Evolutionary conservation across 2,113 vertebrate species (phyloP).

Genomic region (Ictidomys tridecemlineatus): DNA sequence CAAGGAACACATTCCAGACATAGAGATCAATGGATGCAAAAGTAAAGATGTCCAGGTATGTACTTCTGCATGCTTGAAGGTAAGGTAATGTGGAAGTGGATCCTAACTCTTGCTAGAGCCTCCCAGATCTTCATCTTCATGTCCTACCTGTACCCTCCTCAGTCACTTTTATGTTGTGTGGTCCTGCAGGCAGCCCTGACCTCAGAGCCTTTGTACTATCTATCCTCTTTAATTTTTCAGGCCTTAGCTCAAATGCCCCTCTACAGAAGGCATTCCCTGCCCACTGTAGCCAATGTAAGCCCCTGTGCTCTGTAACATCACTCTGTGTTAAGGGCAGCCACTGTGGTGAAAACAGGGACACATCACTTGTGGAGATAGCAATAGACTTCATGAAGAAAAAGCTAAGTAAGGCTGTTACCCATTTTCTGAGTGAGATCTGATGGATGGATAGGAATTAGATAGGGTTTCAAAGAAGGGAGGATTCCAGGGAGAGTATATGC

Average conservation of each 20-base stretch:
- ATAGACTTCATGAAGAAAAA: not conserved
- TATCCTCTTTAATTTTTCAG: not conserved
- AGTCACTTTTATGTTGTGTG: not conserved
- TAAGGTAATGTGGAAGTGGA: not conserved
- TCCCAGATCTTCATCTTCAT: not conserved
- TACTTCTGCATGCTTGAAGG: not conserved
- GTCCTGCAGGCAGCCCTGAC: not conserved
- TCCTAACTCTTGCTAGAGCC: not conserved
- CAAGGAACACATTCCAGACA: conserved; percentile 40
- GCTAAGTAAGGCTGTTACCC: not conserved
- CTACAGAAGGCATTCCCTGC: not conserved
- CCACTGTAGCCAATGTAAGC: not conserved
- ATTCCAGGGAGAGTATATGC: not conserved
- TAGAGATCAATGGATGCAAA: not conserved
- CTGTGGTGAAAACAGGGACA: not conserved
- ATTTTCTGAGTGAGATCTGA: not conserved
- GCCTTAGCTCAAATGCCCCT: not conserved
- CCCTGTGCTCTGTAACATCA: not conserved
- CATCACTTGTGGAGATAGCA: not conserved
- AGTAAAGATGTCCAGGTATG: not conserved
- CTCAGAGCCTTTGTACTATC: not conserved
- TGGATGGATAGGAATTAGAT: not conserved
- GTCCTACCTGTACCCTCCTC: not conserved
- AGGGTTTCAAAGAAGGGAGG: not conserved
- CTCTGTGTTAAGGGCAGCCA: not conserved